Evolutionary conservation across 2,888 invertebrate species (phyloP).

Genomic region (Polyommatus icarus): DNA sequence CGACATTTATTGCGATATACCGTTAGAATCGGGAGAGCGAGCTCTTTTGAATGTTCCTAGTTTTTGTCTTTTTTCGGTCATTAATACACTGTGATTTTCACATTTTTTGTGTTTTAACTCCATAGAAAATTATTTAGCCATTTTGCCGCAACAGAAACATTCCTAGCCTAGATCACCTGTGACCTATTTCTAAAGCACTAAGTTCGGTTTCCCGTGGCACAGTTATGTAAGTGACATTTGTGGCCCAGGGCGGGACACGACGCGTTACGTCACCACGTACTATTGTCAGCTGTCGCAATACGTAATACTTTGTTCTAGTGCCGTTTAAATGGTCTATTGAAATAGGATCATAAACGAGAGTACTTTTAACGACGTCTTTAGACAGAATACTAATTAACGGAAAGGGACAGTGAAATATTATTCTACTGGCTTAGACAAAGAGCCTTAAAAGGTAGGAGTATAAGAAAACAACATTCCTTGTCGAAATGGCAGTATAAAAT

Average conservation of each 20-base stretch:
- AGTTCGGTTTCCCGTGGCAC: conserved; percentile 14
- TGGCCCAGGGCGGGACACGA: conserved; percentile 11
- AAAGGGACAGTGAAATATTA: neutral
- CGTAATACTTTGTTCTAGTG: conserved; percentile 15
- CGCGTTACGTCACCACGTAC: conserved; percentile 19
- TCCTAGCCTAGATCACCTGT: neutral
- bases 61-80: too few species aligned
- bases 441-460: neutral
- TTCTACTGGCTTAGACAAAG: neutral
- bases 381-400: conserved; percentile 2
- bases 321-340: conserved; percentile 6
- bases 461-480: neutral
- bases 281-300: neutral
- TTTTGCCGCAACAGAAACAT: neutral
- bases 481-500: neutral
- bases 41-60: too few species aligned
- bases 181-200: neutral
- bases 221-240: conserved; percentile 14
- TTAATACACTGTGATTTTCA: too few species aligned
- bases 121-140: neutral
- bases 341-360: neutral
- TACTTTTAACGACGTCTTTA: neutral
- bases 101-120: too few species aligned
- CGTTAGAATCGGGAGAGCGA: too few species aligned
- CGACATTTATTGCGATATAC: too few species aligned